Evolutionary conservation across 2,888 invertebrate species (phyloP), one percentile per base, ranked within the genome.

Genomic region (Baccha elongata): DNA sequence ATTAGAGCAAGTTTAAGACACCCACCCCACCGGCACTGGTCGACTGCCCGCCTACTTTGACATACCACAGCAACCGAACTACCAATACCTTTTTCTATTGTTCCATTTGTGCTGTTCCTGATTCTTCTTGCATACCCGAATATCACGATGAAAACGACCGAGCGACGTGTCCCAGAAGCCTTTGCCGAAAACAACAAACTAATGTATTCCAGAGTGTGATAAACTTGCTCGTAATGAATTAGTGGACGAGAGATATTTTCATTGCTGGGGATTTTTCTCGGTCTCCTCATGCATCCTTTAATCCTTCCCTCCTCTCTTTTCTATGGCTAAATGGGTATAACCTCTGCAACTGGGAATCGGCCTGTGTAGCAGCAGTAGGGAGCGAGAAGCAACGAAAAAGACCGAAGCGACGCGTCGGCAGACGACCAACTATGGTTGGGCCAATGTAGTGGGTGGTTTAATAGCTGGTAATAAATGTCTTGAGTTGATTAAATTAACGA

Each of bases 401-500:
- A 46, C 48, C 29, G 64, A 50, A 40, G 37, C 44, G 55, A 35
- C 32, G 23, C 26, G 68, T 17, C 40, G 37, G 26, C 26, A 29
- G 44, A 48, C 60, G 64, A 62, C 50, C 50, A 44, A 32, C 23
- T 32, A 32, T 32, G 21, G 13, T 40, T 53, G 72, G 64, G 80
- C 84, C 85, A 85, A 86, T 85, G 86, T 86, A 85, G 86, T 85
- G 86, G 86, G 86, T 86, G 86, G 86, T 85, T 86, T 86, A 86
- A 86, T 86, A 86, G 86, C 85, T 85, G 86, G 86, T 86, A 86
- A 86, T 86, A 86, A 86, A 86, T 86, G 86, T 86, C 86, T 84
- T 86, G 84, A 86, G 86, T 86, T 85, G 86, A 86, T 85, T 86
- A 86, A 86, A 86, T 86, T 86, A 86, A 85, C 86, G 79, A 86